These are phyloP conservation scores for Zaprionus ghesquierei DNA, from an alignment of 1,140 invertebrate species.

Conservation along the genomic window DNA sequence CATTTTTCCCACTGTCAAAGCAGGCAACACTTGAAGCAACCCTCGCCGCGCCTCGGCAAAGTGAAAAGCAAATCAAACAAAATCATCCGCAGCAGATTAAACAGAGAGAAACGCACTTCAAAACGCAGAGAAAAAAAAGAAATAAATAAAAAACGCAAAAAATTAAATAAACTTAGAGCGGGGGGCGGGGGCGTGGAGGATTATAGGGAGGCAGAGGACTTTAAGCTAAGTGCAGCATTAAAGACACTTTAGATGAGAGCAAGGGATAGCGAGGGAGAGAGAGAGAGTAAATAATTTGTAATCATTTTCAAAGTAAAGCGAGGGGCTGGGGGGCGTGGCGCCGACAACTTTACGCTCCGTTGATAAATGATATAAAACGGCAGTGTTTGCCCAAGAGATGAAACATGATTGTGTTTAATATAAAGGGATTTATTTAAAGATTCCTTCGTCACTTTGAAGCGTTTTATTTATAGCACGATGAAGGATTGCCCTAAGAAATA, in stretches of 20 bases:
- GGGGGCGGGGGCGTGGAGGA: neutral
- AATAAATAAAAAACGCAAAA: neutral
- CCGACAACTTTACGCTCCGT: neutral
- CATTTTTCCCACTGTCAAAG: neutral
- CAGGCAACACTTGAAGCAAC: constrained; percentile 12
- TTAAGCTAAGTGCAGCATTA: constrained; percentile 15
- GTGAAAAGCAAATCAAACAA: constrained; percentile 27
- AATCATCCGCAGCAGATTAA: constrained; percentile 32
- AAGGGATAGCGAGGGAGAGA: neutral
- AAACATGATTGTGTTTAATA: constrained; percentile 3
- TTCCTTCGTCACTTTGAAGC: neutral
- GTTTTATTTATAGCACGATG: neutral
- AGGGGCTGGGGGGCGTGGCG: neutral
- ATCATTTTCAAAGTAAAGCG: constrained; percentile 2
- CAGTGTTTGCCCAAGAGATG: constrained; percentile 11
- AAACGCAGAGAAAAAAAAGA: neutral
- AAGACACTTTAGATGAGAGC: constrained; percentile 10
- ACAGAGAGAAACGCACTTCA: constrained; percentile 5
- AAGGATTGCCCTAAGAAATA: neutral
- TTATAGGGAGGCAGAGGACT: neutral
- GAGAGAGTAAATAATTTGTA: constrained; percentile 17
- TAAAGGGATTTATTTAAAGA: constrained; percentile 3
- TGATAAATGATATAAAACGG: constrained; percentile 9
- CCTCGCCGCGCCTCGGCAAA: constrained; percentile 1
- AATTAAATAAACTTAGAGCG: neutral